Conservation (phyloP, 2,113 vertebrate species). For the Rhea americana region DNA sequence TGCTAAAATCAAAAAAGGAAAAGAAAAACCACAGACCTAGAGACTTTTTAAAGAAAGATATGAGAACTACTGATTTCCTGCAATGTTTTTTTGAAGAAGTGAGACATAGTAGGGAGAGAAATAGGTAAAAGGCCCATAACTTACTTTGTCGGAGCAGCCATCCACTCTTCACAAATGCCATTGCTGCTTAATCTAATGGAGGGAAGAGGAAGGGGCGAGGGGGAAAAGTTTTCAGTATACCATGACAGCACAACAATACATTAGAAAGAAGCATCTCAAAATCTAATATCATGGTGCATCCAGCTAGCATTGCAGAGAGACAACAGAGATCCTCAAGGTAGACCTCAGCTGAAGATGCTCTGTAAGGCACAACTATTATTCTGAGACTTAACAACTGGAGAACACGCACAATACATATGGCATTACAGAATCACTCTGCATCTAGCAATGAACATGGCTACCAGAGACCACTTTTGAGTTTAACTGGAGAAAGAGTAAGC, state of each 20-base stretch:
- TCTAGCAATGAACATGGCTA: accelerated
- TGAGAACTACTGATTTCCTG: not conserved
- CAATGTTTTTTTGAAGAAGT: not conserved
- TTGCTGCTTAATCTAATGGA: constrained; percentile 52
- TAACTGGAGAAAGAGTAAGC: not conserved
- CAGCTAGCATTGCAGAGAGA: not conserved
- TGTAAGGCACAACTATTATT: not conserved
- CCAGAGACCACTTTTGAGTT: not conserved
- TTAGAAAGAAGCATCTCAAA: not conserved
- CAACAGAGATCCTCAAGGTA: accelerated
- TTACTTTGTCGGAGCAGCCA: constrained; percentile 85
- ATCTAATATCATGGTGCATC: not conserved
- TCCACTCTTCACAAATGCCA: constrained; percentile 83
- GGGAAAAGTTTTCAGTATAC: not conserved
- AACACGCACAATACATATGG: not conserved
- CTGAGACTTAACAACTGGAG: not conserved
- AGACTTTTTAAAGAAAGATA: not conserved
- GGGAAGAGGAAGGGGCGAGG: not conserved
- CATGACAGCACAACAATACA: not conserved
- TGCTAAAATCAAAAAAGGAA: not conserved
- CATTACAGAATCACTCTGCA: no score
- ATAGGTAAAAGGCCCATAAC: not conserved
- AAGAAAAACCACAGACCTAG: not conserved
- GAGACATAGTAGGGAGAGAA: not conserved
- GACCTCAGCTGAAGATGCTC: not conserved